Evolutionary conservation across 2,888 invertebrate species (phyloP).

Genomic region (Apantesis nais): DNA sequence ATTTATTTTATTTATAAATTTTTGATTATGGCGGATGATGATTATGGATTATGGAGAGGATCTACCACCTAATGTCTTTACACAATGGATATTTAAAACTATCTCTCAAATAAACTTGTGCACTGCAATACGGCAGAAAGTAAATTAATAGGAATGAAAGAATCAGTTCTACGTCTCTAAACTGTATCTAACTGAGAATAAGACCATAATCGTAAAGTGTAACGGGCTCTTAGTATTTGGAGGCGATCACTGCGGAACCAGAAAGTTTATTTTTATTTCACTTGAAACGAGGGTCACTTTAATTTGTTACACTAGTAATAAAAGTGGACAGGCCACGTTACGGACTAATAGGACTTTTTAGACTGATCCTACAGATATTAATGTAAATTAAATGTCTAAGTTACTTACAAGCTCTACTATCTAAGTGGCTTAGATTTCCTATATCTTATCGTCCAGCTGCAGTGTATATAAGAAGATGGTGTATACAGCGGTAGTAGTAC

Average conservation of each 20-base stretch:
- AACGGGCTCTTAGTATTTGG: neutral
- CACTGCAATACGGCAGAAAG: neutral
- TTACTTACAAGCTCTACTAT: neutral
- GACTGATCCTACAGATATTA: neutral
- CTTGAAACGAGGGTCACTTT: conserved; percentile 1
- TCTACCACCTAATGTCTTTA: neutral
- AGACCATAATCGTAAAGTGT: neutral
- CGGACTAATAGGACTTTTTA: neutral
- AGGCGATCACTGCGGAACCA: neutral
- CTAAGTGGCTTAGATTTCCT: neutral
- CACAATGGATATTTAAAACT: neutral
- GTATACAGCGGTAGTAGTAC: neutral
- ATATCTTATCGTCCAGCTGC: neutral
- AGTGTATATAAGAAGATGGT: neutral
- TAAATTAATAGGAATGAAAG: neutral
- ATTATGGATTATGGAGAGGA: too few species aligned
- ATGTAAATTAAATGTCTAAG: neutral
- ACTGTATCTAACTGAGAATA: neutral
- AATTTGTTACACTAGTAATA: conserved; percentile 1
- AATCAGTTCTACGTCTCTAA: neutral
- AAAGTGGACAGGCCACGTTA: neutral
- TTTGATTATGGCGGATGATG: neutral
- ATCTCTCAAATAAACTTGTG: neutral
- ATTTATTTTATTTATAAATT: neutral
- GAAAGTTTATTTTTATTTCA: neutral